Conservation (phyloP, 2,888 invertebrate species). For the Mesoligia furuncula region DNA sequence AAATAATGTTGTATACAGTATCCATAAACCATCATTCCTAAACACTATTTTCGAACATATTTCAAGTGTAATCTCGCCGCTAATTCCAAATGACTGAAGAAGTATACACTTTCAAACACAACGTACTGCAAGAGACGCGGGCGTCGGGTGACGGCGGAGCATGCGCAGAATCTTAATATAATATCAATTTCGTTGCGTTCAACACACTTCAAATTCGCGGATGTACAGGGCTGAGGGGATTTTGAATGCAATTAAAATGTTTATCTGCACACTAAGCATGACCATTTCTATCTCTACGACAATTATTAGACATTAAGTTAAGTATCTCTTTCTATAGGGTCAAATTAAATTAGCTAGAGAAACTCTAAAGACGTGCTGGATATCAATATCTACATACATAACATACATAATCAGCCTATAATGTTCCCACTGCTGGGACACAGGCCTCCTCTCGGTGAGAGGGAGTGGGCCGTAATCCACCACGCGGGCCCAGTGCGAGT, state of each 20-base stretch:
- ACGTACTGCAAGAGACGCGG: conserved; percentile 45
- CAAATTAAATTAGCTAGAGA: too few relatives aligned
- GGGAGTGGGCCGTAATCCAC: too few relatives aligned
- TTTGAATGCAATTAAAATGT: too few relatives aligned
- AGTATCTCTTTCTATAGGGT: not conserved
- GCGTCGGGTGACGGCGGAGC: conserved; percentile 69
- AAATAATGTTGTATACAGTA: not conserved
- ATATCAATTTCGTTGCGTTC: conserved; percentile 65
- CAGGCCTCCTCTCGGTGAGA: too few relatives aligned
- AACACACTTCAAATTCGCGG: conserved; percentile 68
- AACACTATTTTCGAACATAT: conserved; percentile 8
- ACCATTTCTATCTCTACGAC: not conserved
- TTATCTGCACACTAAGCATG: not conserved
- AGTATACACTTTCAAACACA: conserved; percentile 17
- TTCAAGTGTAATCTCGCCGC: conserved; percentile 1
- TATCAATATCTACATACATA: too few relatives aligned
- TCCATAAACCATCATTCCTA: not conserved
- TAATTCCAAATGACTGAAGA: conserved; percentile 25
- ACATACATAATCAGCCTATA: too few relatives aligned
- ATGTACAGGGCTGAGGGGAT: conserved; percentile 61
- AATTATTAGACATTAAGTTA: not conserved
- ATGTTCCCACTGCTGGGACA: too few relatives aligned
- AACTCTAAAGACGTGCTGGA: too few relatives aligned
- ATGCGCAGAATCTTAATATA: conserved; percentile 77
- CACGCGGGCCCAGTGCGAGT: too few relatives aligned